These are phyloP conservation scores for Felis chaus DNA, from an alignment of 2,113 vertebrate species.

Conservation along the genomic window DNA sequence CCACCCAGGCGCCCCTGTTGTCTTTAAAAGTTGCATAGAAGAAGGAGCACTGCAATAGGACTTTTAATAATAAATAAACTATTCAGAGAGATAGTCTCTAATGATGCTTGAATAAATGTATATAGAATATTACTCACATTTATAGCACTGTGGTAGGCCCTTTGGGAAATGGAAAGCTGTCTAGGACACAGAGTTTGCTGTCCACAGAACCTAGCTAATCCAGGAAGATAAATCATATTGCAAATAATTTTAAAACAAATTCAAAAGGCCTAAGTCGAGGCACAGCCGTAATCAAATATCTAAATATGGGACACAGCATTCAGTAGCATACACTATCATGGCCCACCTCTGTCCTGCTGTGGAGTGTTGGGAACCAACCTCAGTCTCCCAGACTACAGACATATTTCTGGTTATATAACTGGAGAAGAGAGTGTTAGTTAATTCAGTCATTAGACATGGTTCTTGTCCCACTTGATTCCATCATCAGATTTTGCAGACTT, in stretches of 20 bases:
- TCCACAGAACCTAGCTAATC: not conserved
- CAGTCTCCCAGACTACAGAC: not conserved
- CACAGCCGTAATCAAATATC: not conserved
- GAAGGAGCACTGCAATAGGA: not conserved
- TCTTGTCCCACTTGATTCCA: not conserved
- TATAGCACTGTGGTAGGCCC: not conserved
- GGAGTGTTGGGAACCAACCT: not conserved
- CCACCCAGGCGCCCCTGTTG: not conserved
- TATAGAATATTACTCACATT: not conserved
- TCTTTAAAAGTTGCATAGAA: not conserved
- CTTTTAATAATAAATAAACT: not conserved
- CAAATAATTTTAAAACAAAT: not conserved
- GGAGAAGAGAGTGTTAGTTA: not conserved
- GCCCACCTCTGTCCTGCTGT: not conserved
- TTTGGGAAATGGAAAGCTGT: not conserved
- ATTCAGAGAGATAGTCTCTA: not conserved
- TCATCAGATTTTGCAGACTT: not conserved
- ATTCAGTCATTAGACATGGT: not conserved
- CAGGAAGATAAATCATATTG: not conserved
- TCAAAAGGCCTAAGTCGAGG: not conserved
- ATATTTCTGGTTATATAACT: not conserved
- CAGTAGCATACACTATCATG: fast-evolving
- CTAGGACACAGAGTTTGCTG: not conserved
- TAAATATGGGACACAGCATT: fast-evolving
- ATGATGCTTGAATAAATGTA: not conserved